These are phyloP conservation scores for Sminthurinus aureus DNA, from an alignment of 2,888 invertebrate genomes.

Conservation along the genomic window DNA sequence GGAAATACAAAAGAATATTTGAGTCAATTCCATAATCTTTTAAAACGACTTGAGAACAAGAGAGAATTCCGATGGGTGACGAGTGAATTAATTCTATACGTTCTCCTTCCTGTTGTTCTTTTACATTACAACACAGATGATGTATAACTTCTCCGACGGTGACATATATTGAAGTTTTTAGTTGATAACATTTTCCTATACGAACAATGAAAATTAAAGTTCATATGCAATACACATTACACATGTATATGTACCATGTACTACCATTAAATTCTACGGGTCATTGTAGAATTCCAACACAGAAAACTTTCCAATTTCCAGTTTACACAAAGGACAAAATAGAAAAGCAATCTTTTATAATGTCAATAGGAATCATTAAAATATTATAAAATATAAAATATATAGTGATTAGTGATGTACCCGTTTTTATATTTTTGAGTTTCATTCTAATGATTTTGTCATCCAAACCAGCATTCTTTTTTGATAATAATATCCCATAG, in stretches of 20 bases:
- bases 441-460: constrained; percentile 27
- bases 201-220: too few species aligned
- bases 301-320: neutral
- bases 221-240: too few species aligned
- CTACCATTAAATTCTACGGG: neutral
- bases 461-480: constrained; percentile 6
- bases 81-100: constrained; percentile 26
- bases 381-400: too few species aligned
- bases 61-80: constrained; percentile 22
- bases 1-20: constrained; percentile 40
- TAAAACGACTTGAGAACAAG: constrained; percentile 10
- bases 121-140: constrained; percentile 25
- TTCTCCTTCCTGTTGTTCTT: neutral
- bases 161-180: neutral
- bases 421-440: constrained; percentile 21
- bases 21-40: constrained; percentile 36
- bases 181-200: constrained; percentile 24
- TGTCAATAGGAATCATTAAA: neutral
- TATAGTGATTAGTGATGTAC: neutral
- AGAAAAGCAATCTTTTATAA: too few species aligned
- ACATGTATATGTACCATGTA: neutral
- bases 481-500: constrained; percentile 13
- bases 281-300: too few species aligned
- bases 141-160: constrained; percentile 15
- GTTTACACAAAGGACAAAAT: neutral